Evolutionary conservation across 2,113 vertebrate genomes (phyloP), one percentile per base, ranked within the genome.

Genomic region (Lonchura striata): DNA sequence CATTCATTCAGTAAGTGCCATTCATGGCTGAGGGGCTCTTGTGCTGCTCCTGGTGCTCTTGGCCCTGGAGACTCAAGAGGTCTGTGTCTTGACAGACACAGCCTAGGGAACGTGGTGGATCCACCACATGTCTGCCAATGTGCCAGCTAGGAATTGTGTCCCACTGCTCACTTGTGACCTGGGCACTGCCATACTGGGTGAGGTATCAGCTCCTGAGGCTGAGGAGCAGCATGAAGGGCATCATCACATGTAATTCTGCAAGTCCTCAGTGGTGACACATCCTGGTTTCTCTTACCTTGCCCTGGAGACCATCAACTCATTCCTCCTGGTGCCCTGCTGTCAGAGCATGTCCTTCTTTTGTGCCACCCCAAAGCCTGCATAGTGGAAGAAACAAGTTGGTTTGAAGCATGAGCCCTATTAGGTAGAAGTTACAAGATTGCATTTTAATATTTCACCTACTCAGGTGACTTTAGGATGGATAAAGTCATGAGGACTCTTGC

Each of bases 81-180:
- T 46, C n/a, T 56, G 49, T 0, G 0, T 35, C 57, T 49, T 76
- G 41, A 47, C 19, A 0, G 1, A 50, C 12, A 6, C 28, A 61
- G 23, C 11, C 30, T 63, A 59, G 10, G 41, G 37, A 82, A 10
- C 35, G 21, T 47, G 53, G 31, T 42, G 53, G 35, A 82, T 69
- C 37, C 41, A 46, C 18, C 27, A 42, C 1, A 1, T 9, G 31
- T 30, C 30, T 82, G 18, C 41, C 68, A 42, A 22, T 0, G 0
- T 60, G 19, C n/a, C 69, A 65, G 14, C 28, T 60, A 46, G 59
- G 44, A 63, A 49, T 24, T 24, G 54, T 7, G 17, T 80, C n/a
- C 25, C 44, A 22, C 30, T 71, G 31, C 53, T 82, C 37, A 30
- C 0, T 1, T 18, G 23, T 50, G 41, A 39, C 23, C 7, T 68